Base-by-base conservation (phyloP, 2,113 vertebrate species). In the Atractosteus spatula region DNA sequence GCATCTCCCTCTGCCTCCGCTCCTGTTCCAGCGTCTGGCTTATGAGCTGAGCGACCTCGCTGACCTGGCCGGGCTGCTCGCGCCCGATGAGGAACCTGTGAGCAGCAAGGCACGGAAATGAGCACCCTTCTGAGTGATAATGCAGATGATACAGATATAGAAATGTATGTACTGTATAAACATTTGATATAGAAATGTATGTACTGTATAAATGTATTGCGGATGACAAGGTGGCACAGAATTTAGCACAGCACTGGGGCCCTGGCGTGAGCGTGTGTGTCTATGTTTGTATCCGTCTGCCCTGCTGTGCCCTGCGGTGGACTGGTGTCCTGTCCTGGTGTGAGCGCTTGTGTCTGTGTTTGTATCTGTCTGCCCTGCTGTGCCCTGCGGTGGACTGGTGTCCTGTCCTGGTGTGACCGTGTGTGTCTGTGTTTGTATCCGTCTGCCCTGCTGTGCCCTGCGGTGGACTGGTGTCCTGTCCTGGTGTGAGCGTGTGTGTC, bases 21-120 rank as follows among this genome's bases (percentile, higher is more conserved):
- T 99, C 97, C 72, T 99, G 97, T 72, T 99, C 97, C 80, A 99
- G 89, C 2, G 97, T 99, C 83, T 99, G 97, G 81, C 97, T 98
- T 78, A 99, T 99, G 81, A 99, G 84, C 42, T 97, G 94, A 0
- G 97, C 96, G 78, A 99, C 97, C 84, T 99, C 97, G 7, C 97
- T 99, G 85, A 96, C 93, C 90, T 99, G 97, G 59, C 97, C 97
- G 0, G 97, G 96, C 7, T 94, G 96, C 84, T 99, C 97, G 78
- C 97, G 93, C 43, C 97, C 97, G 83, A 99, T 98, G 80, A 98
- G 86, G 80, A 99, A 99, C 82, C 97, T 99, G 87, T 59, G 14
- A 84, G 80, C 17, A 87, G 62, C 89, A 10, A 0, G 72, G 62
- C 16, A 76, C 76, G 66, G n/a, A 29, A 2, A 29, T 29, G 66